Conservation (phyloP, 2,888 invertebrate genomes). For the Ctena decussata region DNA sequence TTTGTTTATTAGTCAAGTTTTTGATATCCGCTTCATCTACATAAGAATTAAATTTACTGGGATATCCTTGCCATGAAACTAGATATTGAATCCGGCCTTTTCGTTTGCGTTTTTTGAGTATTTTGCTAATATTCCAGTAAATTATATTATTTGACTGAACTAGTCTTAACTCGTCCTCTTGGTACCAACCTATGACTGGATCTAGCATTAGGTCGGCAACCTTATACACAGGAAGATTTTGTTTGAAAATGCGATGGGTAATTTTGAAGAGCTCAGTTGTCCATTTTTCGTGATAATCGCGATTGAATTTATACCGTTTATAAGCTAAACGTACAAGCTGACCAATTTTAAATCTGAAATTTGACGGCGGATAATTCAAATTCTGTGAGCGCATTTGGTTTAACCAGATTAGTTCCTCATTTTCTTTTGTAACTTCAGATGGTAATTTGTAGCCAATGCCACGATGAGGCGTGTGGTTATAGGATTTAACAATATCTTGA, state of each 20-base stretch:
- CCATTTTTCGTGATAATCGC: constrained; percentile 40
- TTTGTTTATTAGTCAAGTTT: neutral
- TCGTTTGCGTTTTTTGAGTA: constrained; percentile 10
- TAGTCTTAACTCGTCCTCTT: constrained; percentile 23
- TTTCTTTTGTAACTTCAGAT: neutral
- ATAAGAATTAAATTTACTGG: constrained; percentile 34
- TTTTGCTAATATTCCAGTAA: neutral
- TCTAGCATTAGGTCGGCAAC: constrained; percentile 21
- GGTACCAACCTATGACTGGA: constrained; percentile 20
- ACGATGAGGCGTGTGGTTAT: constrained; percentile 1
- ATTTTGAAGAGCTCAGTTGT: constrained; percentile 36
- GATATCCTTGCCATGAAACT: constrained; percentile 32
- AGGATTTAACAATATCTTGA: neutral
- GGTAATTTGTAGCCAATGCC: neutral
- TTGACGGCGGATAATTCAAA: neutral
- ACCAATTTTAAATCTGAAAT: constrained; percentile 35
- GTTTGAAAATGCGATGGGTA: neutral
- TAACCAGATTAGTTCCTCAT: neutral
- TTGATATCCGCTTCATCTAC: neutral
- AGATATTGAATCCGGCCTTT: constrained; percentile 15
- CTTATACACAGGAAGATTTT: constrained; percentile 28
- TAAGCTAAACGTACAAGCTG: constrained; percentile 37
- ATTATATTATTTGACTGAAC: neutral
- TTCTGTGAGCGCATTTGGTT: neutral
- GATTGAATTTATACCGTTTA: constrained; percentile 16